phyloP scores from a whole-genome alignment of 2,797 vertebrate species.

The Mareca penelope region DNA sequence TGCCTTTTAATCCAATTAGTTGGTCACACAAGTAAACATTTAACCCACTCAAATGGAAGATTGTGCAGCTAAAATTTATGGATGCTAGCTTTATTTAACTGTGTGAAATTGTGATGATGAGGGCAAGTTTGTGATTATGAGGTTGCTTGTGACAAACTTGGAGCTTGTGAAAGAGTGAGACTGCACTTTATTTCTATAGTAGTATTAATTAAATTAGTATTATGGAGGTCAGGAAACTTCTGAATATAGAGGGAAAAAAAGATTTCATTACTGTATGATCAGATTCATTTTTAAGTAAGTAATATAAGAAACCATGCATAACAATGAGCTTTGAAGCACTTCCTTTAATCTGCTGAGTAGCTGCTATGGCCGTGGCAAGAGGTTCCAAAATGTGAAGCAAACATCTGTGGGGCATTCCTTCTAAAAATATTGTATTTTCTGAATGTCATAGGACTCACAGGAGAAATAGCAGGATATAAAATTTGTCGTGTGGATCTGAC shows the following conservation, averaged over 20 bases:
- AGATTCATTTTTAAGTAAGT: not conserved
- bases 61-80: not conserved
- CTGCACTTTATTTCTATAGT: not conserved
- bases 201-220: not conserved
- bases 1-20: not conserved
- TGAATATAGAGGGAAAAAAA: not conserved
- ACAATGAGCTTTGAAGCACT: not conserved
- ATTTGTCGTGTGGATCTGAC: not conserved
- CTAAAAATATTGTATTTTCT: not conserved
- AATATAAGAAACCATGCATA: not conserved
- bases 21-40: not conserved
- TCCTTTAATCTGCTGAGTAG: not conserved
- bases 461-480: not conserved
- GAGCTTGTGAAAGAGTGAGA: not conserved
- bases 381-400: not conserved
- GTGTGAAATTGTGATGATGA: not conserved
- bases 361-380: not conserved
- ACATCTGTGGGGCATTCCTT: not conserved
- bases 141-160: not conserved
- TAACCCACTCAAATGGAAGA: not conserved
- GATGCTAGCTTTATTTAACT: not conserved
- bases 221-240: not conserved
- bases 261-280: not conserved
- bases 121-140: not conserved
- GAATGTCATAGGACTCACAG: not conserved